Percentiles rank a stretch among this genome's conserved stretches.
Evolutionary conservation across 2,888 invertebrate species (phyloP).

Genomic region (Ommatoiulus sabulosus): DNA sequence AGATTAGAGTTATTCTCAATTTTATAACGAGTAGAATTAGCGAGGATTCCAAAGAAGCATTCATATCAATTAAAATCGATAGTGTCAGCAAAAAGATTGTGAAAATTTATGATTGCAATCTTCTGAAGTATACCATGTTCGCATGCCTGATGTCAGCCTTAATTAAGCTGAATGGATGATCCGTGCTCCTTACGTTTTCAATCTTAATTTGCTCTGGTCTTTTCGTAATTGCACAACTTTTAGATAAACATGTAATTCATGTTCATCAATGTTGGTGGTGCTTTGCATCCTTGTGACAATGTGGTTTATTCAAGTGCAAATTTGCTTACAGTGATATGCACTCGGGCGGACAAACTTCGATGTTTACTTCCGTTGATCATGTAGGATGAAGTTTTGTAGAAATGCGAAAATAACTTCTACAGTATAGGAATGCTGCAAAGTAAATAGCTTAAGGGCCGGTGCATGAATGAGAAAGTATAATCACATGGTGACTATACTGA

Average conservation of each 20-base stretch:
- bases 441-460: not conserved
- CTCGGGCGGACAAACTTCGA: not conserved
- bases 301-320: too few relatives aligned
- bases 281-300: too few relatives aligned
- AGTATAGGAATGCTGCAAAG: not conserved
- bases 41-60: not conserved
- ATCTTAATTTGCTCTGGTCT: not conserved
- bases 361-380: not conserved
- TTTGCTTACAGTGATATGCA: too few relatives aligned
- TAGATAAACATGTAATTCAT: not conserved
- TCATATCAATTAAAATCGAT: not conserved
- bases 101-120: not conserved
- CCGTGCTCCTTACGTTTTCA: not conserved
- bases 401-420: not conserved
- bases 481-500: not conserved
- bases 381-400: not conserved
- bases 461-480: not conserved
- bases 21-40: not conserved
- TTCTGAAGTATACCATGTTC: not conserved
- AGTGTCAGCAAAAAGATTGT: not conserved
- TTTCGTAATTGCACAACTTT: not conserved
- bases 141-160: not conserved
- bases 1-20: not conserved
- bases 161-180: not conserved
- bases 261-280: not conserved